Base-by-base conservation (phyloP, 2,113 vertebrate genomes). In the Dinomys branickii region DNA sequence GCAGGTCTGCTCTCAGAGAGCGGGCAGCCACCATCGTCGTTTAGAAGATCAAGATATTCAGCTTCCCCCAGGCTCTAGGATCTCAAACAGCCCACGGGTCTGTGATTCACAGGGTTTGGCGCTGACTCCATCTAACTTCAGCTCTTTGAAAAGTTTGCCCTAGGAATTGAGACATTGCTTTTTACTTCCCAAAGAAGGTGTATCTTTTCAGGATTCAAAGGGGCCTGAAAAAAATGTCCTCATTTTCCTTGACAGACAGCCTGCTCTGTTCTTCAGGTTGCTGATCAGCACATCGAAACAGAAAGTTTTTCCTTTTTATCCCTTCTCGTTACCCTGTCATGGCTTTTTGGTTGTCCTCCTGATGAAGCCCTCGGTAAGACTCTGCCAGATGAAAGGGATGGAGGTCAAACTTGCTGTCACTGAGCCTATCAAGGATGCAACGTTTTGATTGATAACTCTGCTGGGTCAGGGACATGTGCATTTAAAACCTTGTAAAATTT, bases 161-260 rank as follows among this genome's bases (percentile, higher is more conserved):
- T 97, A 98, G 98, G 97, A 98, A 98, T 97, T 95, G 97, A 99
- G 98, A 98, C 97, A 97, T 94, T 97, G 97, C 97, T 98, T 97
- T 98, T 98, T 88, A 97, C 47, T 98, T 98, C 63, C 98, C 95
- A 97, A 98, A 98, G 97, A 98, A 98, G 90, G 97, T 98, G 96
- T 97, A 97, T 97, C 97, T 98, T 98, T 98, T 98, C 97, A 98
- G 97, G 97, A 98, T 98, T 98, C 98, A 98, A 98, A 98, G 98
- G 97, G 97, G 75, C 82, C 50, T 2, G 52, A 94, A 95, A 98
- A 98, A 97, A 98, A 97, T 96, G 98, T 97, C 98, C 97, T 98
- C 97, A 96, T 98, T 98, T 98, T 98, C 97, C 97, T 98, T 98
- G 98, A 98, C 98, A 98, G 98, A 98, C 83, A 85, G 87, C 97